Conservation (phyloP, 2,888 invertebrate genomes). For the Patella depressa region DNA sequence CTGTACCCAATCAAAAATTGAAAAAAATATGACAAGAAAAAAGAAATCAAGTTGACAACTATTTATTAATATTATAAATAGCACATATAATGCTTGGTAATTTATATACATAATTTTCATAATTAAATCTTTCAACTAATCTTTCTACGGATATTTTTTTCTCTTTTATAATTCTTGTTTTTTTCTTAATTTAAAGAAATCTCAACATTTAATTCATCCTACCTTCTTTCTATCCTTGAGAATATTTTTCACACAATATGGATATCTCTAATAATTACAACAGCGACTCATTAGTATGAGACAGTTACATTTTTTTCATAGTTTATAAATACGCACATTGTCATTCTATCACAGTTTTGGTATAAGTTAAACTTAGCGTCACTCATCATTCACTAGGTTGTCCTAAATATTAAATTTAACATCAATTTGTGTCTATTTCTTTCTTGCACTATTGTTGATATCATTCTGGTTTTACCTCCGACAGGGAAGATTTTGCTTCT, state of each 20-base stretch:
- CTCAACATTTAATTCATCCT: too few relatives aligned
- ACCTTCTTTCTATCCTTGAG: background rate
- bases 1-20: background rate
- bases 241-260: background rate
- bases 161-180: background rate
- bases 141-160: background rate
- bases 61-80: constrained; percentile 13
- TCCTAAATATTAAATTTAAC: constrained; percentile 2
- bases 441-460: background rate
- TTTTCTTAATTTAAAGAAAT: background rate
- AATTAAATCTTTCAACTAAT: background rate
- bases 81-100: constrained; percentile 7
- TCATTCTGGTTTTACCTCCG: background rate
- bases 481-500: background rate
- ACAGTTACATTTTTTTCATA: background rate
- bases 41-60: background rate
- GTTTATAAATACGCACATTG: background rate
- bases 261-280: background rate
- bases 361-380: too few relatives aligned
- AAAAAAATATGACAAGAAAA: background rate
- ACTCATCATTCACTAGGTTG: background rate
- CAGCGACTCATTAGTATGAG: too few relatives aligned
- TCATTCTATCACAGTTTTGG: constrained; percentile 1
- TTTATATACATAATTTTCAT: constrained; percentile 3
- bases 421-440: background rate